These are phyloP conservation scores for Acronicta leporina DNA, from an alignment of 2,888 invertebrate species.

Conservation along the genomic window DNA sequence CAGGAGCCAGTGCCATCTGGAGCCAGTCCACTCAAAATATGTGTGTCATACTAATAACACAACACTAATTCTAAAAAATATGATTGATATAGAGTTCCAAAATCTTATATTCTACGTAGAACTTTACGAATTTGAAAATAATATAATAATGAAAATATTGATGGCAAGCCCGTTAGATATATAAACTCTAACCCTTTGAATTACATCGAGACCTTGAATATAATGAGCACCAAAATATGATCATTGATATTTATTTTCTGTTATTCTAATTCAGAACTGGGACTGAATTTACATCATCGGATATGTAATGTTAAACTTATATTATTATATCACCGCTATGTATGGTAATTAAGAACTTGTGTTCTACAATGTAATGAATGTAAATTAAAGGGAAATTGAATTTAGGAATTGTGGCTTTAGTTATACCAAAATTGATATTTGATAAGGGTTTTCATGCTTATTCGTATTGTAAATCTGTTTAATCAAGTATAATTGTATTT, in stretches of 20 bases:
- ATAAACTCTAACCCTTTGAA: conserved; percentile 1
- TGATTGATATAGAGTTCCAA: not conserved
- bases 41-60: no score
- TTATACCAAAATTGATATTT: conserved; percentile 18
- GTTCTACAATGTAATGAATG: conserved; percentile 21
- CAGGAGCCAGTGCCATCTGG: no score
- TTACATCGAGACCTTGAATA: not conserved
- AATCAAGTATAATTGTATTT: not conserved
- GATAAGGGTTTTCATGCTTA: not conserved
- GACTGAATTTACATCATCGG: conserved; percentile 9
- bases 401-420: conserved; percentile 28
- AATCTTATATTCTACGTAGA: not conserved
- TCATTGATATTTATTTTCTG: conserved; percentile 7
- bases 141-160: not conserved
- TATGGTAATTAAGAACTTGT: conserved; percentile 30
- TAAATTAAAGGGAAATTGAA: conserved; percentile 40
- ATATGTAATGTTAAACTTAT: conserved; percentile 16
- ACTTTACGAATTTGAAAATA: not conserved
- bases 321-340: conserved; percentile 14
- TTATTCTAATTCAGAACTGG: not conserved
- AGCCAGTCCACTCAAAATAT: no score
- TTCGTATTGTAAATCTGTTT: not conserved
- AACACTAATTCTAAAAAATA: no score
- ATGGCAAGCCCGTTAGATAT: not conserved
- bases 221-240: conserved; percentile 3